Base-by-base conservation (phyloP, 2,797 vertebrate species). In the Ambastaia sidthimunki region DNA sequence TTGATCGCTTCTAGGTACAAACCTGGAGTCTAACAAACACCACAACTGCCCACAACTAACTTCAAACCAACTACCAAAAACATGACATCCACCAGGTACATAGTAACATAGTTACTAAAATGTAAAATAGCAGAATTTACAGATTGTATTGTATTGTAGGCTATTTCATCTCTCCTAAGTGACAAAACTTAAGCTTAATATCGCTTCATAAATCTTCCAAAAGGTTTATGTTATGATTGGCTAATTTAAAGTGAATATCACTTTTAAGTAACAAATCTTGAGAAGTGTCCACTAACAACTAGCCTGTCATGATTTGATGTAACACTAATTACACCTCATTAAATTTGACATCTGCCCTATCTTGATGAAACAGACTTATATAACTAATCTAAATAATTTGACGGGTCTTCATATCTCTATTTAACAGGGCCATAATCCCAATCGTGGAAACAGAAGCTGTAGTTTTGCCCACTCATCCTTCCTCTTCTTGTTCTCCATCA, bases 401-500 rank as follows among this genome's bases (percentile, higher is more conserved):
- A 79, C 15, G 28, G 18, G 31, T 48, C 63, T 12, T 60, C 3
- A 4, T 37, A 41, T 44, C n/a, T 75, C 44, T 31, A 50, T 74
- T 23, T 15, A 41, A n/a, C 16, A 1, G 54, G 67, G 73, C 71
- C 52, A 68, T 18, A 44, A 60, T 74, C 52, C 66, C 31, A 25
- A n/a, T 69, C 10, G 60, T 37, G 25, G 69, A 73, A 63, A 62
- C 59, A 68, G 70, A 60, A 59, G 50, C 57, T 54, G 23, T 59
- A 47, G 74, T 77, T 82, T 82, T 73, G 69, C 16, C 75, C 21
- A 77, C 72, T 77, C 65, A 47, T 67, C 78, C 69, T 31, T 63
- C 21, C 55, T 70, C 72, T 34, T 41, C 82, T 73, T 71, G 76
- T 60, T 50, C 73, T 80, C 66, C 18, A 74, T 82, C 80, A 82